Evolutionary conservation across 2,888 invertebrate genomes (phyloP), one percentile per base, ranked within the genome.

Genomic region (Chymomyza fuscimana): DNA sequence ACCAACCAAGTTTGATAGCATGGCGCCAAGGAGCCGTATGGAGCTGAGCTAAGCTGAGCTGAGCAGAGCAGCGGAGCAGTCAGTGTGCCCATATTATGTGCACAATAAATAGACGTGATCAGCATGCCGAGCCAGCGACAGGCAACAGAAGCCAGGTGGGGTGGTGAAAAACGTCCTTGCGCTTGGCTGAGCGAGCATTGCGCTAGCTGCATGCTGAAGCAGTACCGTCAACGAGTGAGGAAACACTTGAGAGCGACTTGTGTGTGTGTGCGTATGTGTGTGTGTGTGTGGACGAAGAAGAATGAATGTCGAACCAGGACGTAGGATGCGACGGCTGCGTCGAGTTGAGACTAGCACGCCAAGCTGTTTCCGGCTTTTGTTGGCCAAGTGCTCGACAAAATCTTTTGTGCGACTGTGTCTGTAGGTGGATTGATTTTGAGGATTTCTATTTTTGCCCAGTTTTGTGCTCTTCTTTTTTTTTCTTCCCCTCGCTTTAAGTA

Each of bases 81-180:
- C 6, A 69, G 76, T 85, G 88, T 88, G 88, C 88, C 90, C 90
- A 90, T 90, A 90, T 90, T 90, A 90, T 90, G 81, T 87, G 85
- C 90, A 91, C 90, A 91, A 91, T 89, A 90, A 91, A 90, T 90
- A 87, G 84, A 91, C 91, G 91, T 91, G 91, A 89, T 90, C 88
- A 89, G 91, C 89, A 91, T 91, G 85, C 82, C 77, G 80, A 88
- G 82, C 85, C 54, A 19, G 16, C 2, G 54, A 29, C 25, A 3
- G 65, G 32, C 52, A n/a, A 16, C 61, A 10, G 46, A 22, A 65
- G 58, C 63, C 62, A 65, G 25, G 19, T 46, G 46, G 25, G 66
- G 51, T 51, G 71, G 76, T 68, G 79, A 12, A 46, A 46, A 12
- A 46, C 12, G 40, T 84, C 73, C 78, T 77, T 78, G 85, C 87